Evolutionary conservation across 2,888 invertebrate genomes (phyloP), one percentile per base, ranked within the genome.

Genomic region (Andricus curvator): DNA sequence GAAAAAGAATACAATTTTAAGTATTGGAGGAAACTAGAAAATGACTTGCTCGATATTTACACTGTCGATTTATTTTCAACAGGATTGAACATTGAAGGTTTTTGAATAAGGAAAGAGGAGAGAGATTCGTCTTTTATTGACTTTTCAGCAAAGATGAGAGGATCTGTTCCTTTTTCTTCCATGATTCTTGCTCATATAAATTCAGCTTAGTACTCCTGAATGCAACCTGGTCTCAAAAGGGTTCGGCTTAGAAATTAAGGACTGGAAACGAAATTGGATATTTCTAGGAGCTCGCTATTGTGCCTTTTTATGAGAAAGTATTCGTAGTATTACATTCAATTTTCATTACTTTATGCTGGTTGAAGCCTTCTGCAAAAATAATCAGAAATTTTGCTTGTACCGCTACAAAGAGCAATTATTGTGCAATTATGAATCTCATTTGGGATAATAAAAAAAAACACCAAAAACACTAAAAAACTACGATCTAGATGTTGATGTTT

Each of bases 251-350:
- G 56, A 74, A 74, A 74, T 74, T 56, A 74, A 74, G 74, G 11
- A 56, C 33, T 74, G 29, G 33, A 74, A 74, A 74, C 74, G 74
- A 74, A 74, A 74, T 74, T 74, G 74, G 51, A 56, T 74, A 74
- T 37, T 74, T 33, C 74, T 70, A 74, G 56, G 56, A 56, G n/a
- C 56, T 74, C 74, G 74, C 74, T 74, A 33, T 60, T 74, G 56
- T 74, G 37, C n/a, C 51, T 33, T 74, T 48, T 51, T 74, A 37
- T 56, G 15, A 33, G 56, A 9, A 74, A 37, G 74, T 56, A 74
- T 60, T 74, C 60, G n/a, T 37, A 37, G n/a, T 56, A 15, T 17
- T n/a, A n/a, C 51, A 20, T 20, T 74, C 17, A 33, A 29, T 74
- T 33, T 74, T 74, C 56, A 74, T 74, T 74, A 74, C 74, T 22